Percentiles rank a stretch among this genome's conserved stretches.
phyloP scores from a whole-genome alignment of 2,113 vertebrate species.

The Aegotheles bennettii region DNA sequence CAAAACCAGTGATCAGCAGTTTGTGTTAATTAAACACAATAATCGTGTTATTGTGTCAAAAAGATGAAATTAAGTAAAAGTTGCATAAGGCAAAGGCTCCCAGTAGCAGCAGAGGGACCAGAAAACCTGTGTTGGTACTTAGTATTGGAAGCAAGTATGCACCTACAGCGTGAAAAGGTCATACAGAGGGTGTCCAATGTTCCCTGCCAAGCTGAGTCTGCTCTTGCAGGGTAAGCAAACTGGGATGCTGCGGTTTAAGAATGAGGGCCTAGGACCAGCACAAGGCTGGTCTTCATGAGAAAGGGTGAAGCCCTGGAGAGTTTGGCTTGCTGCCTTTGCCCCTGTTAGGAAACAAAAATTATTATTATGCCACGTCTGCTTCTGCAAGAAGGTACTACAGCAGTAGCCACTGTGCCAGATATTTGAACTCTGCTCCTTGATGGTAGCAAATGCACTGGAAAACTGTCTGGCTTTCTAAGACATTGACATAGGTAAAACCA shows the following conservation, averaged over 20 bases:
- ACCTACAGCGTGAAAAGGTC: rapidly evolving
- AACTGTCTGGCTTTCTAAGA: background rate
- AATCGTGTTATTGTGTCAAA: background rate
- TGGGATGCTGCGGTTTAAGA: background rate
- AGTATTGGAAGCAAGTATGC: background rate
- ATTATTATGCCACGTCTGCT: background rate
- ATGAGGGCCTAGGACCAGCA: background rate
- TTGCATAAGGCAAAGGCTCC: background rate
- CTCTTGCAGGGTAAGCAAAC: background rate
- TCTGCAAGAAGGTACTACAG: background rate
- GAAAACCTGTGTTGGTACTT: background rate
- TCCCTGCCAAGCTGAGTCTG: background rate
- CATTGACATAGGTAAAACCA: background rate
- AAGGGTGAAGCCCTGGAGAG: background rate
- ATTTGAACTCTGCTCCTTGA: background rate
- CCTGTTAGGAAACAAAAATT: background rate
- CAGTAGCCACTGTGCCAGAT: background rate
- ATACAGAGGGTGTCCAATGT: background rate
- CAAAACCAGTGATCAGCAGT: background rate
- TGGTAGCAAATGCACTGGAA: background rate
- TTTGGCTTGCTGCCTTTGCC: background rate
- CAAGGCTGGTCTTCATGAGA: background rate
- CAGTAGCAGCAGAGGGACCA: background rate
- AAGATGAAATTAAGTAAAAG: background rate
- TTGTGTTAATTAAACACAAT: background rate